Conservation (phyloP, 2,113 vertebrate species). For the Cinclus mexicanus region DNA sequence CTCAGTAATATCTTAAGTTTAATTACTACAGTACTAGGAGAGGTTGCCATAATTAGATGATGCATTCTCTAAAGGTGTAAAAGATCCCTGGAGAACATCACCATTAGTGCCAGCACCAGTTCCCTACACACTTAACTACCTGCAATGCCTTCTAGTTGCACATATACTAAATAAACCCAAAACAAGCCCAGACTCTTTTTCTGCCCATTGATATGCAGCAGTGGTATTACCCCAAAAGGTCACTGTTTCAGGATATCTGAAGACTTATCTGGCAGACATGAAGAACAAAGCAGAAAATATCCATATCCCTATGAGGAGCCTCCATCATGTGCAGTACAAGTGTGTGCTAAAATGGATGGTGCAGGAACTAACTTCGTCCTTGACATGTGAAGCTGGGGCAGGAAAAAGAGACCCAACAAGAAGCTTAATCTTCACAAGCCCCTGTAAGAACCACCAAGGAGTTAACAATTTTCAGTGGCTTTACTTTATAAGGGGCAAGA, state of each 20-base stretch:
- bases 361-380: neutral
- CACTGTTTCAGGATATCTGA: neutral
- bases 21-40: neutral
- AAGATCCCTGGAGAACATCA: neutral
- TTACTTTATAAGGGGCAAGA: neutral
- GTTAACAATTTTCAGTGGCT: neutral
- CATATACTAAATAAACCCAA: neutral
- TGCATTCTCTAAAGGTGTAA: neutral
- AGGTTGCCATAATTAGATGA: neutral
- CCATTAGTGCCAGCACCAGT: neutral
- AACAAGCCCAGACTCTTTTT: neutral
- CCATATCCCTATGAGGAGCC: neutral
- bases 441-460: neutral
- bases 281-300: neutral
- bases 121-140: neutral
- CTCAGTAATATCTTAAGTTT: neutral
- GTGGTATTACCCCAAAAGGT: neutral
- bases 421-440: neutral
- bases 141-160: neutral
- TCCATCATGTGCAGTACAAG: neutral
- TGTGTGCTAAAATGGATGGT: neutral
- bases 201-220: neutral
- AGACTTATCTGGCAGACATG: neutral
- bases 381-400: neutral
- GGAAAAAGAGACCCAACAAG: neutral